Percentiles rank a stretch among this genome's conserved stretches.
Conservation (phyloP, 2,888 invertebrate genomes). For the Lasiommata megera region DNA sequence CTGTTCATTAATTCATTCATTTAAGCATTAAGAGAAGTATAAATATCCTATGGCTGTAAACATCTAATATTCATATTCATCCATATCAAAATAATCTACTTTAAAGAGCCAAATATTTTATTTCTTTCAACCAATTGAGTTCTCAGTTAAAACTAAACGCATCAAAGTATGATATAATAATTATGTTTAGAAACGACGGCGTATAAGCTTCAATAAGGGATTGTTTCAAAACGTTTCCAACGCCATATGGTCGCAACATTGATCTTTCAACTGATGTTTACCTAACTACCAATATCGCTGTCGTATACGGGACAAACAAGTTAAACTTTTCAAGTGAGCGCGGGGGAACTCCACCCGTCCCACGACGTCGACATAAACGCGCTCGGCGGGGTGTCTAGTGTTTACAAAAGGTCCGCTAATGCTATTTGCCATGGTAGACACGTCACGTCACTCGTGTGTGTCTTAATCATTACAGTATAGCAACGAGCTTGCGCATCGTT, state of each 20-base stretch:
- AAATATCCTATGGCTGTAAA: too few species aligned
- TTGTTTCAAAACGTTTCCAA: neutral
- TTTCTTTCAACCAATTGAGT: too few species aligned
- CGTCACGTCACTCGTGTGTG: conserved; percentile 65
- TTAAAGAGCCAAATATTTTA: too few species aligned
- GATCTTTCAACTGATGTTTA: conserved; percentile 8
- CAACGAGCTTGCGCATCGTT: conserved; percentile 62
- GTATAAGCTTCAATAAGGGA: too few species aligned
- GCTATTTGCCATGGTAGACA: conserved; percentile 69
- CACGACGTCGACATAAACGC: conserved; percentile 43
- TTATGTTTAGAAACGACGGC: too few species aligned
- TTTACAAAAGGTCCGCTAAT: conserved; percentile 70
- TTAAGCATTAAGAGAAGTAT: too few species aligned
- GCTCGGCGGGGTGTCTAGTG: conserved; percentile 42
- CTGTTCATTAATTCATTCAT: too few species aligned
- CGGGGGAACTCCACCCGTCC: conserved; percentile 39
- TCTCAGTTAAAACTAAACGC: too few species aligned
- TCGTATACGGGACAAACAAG: conserved; percentile 20
- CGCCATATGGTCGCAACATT: neutral
- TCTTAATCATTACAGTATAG: conserved; percentile 73
- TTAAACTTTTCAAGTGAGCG: conserved; percentile 37
- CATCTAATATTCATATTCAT: too few species aligned
- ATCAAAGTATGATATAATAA: too few species aligned
- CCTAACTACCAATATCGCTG: conserved; percentile 5
- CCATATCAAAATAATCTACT: too few species aligned